phyloP scores from a whole-genome alignment of 2,797 vertebrate genomes.

The Pipistrellus nathusii region DNA sequence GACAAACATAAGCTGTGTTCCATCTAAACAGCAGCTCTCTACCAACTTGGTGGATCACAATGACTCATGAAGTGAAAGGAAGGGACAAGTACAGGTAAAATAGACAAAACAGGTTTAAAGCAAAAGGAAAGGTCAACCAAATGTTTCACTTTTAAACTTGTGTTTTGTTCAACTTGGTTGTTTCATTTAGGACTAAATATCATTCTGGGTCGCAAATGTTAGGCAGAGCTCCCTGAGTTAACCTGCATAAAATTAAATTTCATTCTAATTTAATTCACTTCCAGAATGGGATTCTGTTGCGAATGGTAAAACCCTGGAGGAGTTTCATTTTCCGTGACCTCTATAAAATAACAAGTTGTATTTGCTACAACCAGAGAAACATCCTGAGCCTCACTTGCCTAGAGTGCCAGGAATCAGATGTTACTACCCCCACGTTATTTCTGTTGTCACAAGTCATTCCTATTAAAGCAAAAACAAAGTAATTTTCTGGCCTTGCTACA shows the following conservation, averaged over 20 bases:
- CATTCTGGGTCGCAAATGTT: slow-evolving; percentile 16
- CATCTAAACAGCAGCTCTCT: not conserved
- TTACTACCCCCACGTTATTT: not conserved
- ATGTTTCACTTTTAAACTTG: not conserved
- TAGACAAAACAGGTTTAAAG: not conserved
- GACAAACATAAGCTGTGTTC: not conserved
- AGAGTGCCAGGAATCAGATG: slow-evolving; percentile 45
- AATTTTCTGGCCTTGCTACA: slow-evolving; percentile 56
- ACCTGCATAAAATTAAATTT: slow-evolving; percentile 77
- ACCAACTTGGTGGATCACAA: not conserved
- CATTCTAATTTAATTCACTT: slow-evolving; percentile 73
- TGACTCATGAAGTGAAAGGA: not conserved
- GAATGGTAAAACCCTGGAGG: slow-evolving; percentile 60
- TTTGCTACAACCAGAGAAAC: slow-evolving; percentile 71
- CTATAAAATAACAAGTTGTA: slow-evolving; percentile 65
- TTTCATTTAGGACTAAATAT: slow-evolving; percentile 27
- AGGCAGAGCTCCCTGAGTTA: slow-evolving; percentile 53
- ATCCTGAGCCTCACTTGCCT: slow-evolving; percentile 37
- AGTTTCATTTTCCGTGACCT: slow-evolving; percentile 64
- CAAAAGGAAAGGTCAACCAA: slow-evolving; percentile 14
- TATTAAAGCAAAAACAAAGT: slow-evolving; percentile 50
- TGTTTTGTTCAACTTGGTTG: not conserved
- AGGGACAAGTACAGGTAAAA: not conserved
- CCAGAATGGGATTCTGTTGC: slow-evolving; percentile 57
- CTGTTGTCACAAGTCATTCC: slow-evolving; percentile 45